These are phyloP conservation scores for Petrocephalus zakoni DNA, from an alignment of 2,113 vertebrate species.

Conservation along the genomic window DNA sequence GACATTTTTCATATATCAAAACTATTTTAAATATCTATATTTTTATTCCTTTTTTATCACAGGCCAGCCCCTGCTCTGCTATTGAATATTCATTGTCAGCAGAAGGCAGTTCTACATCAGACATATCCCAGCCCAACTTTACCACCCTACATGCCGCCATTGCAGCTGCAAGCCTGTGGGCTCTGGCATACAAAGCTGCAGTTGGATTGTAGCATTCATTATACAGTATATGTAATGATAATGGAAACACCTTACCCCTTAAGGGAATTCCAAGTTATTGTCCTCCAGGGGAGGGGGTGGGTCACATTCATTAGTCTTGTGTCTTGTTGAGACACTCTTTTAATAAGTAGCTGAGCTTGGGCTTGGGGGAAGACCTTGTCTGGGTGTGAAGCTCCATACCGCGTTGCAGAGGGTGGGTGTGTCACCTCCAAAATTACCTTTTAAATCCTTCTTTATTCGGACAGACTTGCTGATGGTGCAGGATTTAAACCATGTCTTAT, in stretches of 20 bases:
- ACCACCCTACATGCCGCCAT: not conserved
- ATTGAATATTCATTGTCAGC: constrained; percentile 57
- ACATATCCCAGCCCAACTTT: constrained; percentile 37
- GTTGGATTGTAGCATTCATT: constrained; percentile 54
- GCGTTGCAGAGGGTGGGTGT: constrained; percentile 33
- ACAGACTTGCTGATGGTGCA: constrained; percentile 45
- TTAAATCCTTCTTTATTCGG: constrained; percentile 41
- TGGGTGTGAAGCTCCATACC: constrained; percentile 16
- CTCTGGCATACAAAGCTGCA: constrained; percentile 28
- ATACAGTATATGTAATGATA: constrained; percentile 51
- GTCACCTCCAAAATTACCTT: constrained; percentile 42
- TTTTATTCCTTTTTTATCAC: constrained; percentile 43
- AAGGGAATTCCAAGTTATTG: constrained; percentile 53
- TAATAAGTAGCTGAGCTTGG: constrained; percentile 45
- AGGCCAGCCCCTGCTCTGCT: not conserved
- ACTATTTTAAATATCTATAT: constrained; percentile 41
- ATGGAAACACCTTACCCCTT: constrained; percentile 35
- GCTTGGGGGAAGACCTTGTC: constrained; percentile 32
- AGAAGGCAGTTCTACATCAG: constrained; percentile 52
- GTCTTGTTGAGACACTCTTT: constrained; percentile 28
- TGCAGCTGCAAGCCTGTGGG: not conserved
- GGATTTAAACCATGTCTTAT: constrained; percentile 36
- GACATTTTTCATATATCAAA: constrained; percentile 57
- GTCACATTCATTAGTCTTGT: constrained; percentile 47
- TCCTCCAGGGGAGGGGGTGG: constrained; percentile 36